phyloP scores from a whole-genome alignment of 1,140 invertebrate genomes.

The Heliconius melpomene region DNA sequence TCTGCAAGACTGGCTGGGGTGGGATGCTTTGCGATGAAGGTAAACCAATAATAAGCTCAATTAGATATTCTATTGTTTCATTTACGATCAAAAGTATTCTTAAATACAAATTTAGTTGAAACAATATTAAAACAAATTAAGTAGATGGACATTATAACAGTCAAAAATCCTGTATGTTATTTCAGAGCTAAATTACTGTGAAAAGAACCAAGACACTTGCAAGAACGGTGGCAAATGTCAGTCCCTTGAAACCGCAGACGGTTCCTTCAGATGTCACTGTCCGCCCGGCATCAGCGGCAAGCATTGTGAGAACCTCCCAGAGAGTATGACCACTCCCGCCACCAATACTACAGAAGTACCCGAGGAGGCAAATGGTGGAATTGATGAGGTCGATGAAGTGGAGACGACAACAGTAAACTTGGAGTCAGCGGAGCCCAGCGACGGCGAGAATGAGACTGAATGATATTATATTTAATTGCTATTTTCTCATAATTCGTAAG shows the following conservation, averaged over 20 bases:
- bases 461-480: conserved; percentile 25
- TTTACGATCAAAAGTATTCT: neutral
- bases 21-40: conserved; percentile 94
- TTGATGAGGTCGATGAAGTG: conserved; percentile 23
- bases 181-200: conserved; percentile 89
- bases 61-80: too few species aligned
- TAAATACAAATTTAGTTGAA: neutral
- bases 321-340: conserved; percentile 54
- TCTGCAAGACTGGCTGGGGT: conserved; percentile 92
- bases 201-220: conserved; percentile 85
- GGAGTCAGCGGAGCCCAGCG: conserved; percentile 46
- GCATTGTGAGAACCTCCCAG: conserved; percentile 83
- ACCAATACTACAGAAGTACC: conserved; percentile 40
- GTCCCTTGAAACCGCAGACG: conserved; percentile 88
- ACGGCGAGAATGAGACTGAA: conserved; percentile 71
- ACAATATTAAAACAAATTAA: too few species aligned
- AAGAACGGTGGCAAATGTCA: conserved; percentile 91
- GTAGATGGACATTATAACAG: too few species aligned
- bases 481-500: neutral
- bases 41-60: conserved; percentile 28
- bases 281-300: conserved; percentile 83
- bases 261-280: conserved; percentile 87
- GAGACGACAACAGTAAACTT: conserved; percentile 17
- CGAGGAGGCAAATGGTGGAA: conserved; percentile 22
- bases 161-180: conserved; percentile 27